A percentile compares a stretch with the other conserved stretches of the same genome.
Evolutionary conservation across 1,140 invertebrate genomes (phyloP).

Genomic region (Caenorhabditis latens): DNA sequence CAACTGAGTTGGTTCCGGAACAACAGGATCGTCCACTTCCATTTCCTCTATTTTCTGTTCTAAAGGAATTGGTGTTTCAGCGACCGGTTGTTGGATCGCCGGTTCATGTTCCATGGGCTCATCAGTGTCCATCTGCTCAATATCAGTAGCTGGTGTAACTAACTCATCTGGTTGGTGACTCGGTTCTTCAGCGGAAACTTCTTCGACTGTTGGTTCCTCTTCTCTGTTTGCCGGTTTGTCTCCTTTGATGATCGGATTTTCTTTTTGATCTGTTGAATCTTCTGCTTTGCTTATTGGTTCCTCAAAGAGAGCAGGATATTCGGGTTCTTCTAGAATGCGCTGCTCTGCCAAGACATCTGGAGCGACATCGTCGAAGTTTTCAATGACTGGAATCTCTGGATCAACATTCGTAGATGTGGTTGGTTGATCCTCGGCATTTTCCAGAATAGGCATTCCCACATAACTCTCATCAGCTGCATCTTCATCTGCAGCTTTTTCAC

Average conservation of each 20-base stretch:
- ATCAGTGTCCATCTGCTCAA: not conserved
- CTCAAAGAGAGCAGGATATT: too few species aligned
- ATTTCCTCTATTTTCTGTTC: too few species aligned
- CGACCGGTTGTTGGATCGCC: not conserved
- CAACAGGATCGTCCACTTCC: too few species aligned
- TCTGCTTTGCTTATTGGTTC: too few species aligned
- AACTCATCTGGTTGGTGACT: not conserved
- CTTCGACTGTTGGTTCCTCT: too few species aligned
- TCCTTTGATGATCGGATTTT: not conserved
- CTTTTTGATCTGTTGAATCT: too few species aligned
- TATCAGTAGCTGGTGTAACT: not conserved
- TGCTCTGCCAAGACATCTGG: too few species aligned
- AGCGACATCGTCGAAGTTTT: too few species aligned
- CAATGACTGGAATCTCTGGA: not conserved
- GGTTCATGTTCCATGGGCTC: not conserved
- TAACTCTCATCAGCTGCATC: not conserved
- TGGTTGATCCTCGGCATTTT: not conserved
- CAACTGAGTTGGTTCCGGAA: not conserved
- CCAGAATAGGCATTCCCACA: not conserved
- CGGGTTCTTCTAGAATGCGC: too few species aligned
- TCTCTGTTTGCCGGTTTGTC: too few species aligned
- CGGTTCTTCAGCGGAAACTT: too few species aligned
- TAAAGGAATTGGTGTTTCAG: not conserved
- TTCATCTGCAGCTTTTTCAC: not conserved
- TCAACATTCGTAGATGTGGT: not conserved